Evolutionary conservation across 2,888 invertebrate species (phyloP).

Genomic region (Mamestra brassicae): DNA sequence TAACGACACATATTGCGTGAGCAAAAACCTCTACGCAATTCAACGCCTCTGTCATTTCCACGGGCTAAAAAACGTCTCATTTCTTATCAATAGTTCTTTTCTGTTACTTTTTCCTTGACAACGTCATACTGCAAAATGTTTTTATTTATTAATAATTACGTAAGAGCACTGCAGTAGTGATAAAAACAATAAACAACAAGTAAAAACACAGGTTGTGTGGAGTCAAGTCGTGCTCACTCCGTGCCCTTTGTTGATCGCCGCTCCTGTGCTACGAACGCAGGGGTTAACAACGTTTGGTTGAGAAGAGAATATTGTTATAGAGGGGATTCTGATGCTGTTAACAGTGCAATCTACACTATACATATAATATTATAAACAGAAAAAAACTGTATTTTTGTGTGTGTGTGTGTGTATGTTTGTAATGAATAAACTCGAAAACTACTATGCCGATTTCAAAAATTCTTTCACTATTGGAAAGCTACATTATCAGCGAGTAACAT

Average conservation of each 20-base stretch:
- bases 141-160: constrained; percentile 51
- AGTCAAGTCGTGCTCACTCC: constrained; percentile 72
- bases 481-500: no score
- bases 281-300: constrained; percentile 62
- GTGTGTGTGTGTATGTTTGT: no score
- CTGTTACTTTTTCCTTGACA: neutral
- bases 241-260: constrained; percentile 77
- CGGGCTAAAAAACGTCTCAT: neutral
- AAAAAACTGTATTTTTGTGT: no score
- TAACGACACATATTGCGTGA: no score
- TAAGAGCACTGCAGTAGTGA: constrained; percentile 53
- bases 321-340: neutral
- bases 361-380: no score
- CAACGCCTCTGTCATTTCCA: neutral
- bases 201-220: constrained; percentile 74
- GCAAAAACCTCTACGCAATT: neutral
- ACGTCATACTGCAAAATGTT: neutral
- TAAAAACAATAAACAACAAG: constrained; percentile 76
- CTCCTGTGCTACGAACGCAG: constrained; percentile 72
- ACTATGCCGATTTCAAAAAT: no score
- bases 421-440: no score
- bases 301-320: neutral
- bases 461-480: no score
- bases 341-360: no score
- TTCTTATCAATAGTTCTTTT: neutral